Evolutionary conservation across 2,888 invertebrate species (phyloP), one percentile per base, ranked within the genome.

Genomic region (Drosophila monieri): DNA sequence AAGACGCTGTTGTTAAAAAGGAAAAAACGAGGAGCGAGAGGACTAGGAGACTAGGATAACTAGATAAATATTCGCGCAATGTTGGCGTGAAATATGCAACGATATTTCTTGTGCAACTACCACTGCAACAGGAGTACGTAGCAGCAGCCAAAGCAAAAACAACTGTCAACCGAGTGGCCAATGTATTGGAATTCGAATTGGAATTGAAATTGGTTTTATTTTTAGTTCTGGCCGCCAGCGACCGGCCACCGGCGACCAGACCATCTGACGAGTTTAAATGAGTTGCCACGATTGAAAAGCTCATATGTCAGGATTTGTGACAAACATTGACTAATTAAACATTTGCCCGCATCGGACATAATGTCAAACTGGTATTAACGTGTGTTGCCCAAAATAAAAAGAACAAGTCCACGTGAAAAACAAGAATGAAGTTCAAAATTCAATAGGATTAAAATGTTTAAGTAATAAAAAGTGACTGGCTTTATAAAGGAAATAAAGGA

Each of bases 261-360:
- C 14, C 39, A n/a, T 4, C 39, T 10, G 21, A 14, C 43, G 46
- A 9, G 52, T 69, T 64, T 35, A 73, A 77, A 79, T 84, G 73
- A 67, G 73, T 44, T 55, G 55, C 85, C 65, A 69, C 64, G 72
- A 72, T 61, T 72, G 59, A 71, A 77, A 77, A 64, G 56, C 74
- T 35, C 41, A 54, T 47, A 61, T 79, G 84, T 83, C 77, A 86
- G 67, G 59, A 73, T 64, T 60, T 51, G 54, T 70, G 84, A 79
- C 57, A 48, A 70, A 70, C 72, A 75, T 74, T 81, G 80, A 85
- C 71, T 84, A 86, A 86, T 80, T 86, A 85, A 83, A 79, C 73
- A 44, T 48, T 43, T 51, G 47, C 37, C 49, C 43, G 53, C 59
- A 56, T 41, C 30, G 57, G 71, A 64, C 66, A 69, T 61, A 52